phyloP scores from a whole-genome alignment of 2,888 invertebrate species.

The Amiota mariae region DNA sequence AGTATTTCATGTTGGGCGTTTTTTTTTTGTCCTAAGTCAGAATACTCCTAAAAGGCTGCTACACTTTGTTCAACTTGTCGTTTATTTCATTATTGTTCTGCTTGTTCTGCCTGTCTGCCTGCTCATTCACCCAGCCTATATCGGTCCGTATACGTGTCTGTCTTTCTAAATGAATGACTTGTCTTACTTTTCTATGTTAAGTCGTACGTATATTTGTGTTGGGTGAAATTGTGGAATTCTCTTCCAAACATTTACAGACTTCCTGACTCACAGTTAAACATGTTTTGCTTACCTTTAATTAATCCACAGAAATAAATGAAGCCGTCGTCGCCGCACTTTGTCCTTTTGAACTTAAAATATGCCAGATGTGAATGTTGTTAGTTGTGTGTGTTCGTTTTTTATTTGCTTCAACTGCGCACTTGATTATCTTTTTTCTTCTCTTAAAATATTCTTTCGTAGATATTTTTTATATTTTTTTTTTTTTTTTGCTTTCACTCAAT shows the following conservation, averaged over 20 bases:
- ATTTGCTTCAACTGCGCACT: conserved; percentile 3
- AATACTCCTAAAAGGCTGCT: conserved; percentile 19
- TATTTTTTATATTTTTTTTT: not conserved
- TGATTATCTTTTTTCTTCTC: conserved; percentile 45
- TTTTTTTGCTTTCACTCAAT: conserved; percentile 24
- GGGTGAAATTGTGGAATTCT: not conserved
- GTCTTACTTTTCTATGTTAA: conserved; percentile 17
- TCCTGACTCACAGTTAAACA: not conserved
- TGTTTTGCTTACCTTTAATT: conserved; percentile 19
- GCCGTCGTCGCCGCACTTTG: not conserved
- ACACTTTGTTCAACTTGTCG: conserved; percentile 8
- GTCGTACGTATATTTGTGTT: not conserved
- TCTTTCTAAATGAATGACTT: not conserved
- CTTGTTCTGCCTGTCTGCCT: not conserved
- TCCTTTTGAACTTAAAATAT: conserved; percentile 13
- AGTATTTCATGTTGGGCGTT: conserved; percentile 56
- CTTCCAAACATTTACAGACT: not conserved
- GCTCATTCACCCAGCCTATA: no score
- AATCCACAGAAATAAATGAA: not conserved
- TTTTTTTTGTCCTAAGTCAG: conserved; percentile 35
- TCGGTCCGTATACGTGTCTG: not conserved
- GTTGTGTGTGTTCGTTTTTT: not conserved
- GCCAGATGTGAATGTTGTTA: not conserved
- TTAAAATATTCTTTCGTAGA: not conserved
- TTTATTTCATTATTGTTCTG: conserved; percentile 9